Conservation (phyloP, 2,113 vertebrate species). For the Neopipo cinnamomea region DNA sequence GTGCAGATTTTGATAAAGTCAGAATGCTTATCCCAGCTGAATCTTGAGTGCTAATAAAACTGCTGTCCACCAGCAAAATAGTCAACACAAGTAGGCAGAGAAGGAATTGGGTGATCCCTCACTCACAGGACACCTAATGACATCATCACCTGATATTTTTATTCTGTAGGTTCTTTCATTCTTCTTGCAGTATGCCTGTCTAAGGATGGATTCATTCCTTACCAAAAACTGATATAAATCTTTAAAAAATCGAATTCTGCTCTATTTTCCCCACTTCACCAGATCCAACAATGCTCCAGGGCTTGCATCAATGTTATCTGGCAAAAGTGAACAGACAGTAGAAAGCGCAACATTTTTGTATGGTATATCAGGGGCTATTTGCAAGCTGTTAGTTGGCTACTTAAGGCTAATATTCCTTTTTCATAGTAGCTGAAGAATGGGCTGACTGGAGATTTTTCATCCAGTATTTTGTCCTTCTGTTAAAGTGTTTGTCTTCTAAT, state of each 20-base stretch:
- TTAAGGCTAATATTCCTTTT: background rate
- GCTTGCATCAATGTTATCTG: background rate
- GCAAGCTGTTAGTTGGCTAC: background rate
- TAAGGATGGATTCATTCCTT: background rate
- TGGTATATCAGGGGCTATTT: background rate
- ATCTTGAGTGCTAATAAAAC: background rate
- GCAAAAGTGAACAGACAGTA: background rate
- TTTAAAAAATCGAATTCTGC: background rate
- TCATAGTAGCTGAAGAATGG: background rate
- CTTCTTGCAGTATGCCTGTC: background rate
- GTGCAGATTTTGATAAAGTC: background rate
- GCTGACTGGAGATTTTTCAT: background rate
- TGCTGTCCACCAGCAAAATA: background rate
- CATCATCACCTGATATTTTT: background rate
- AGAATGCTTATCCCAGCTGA: background rate
- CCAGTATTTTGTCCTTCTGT: background rate
- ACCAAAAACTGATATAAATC: background rate
- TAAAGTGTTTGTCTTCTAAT: background rate
- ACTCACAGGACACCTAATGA: background rate
- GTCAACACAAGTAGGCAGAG: background rate
- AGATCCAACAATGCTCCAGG: background rate
- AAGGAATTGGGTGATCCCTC: fast-evolving
- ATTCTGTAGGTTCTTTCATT: background rate
- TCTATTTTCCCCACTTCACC: background rate
- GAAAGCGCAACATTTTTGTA: background rate